Evolutionary conservation across 2,888 invertebrate species (phyloP).

Genomic region (Drosophila paramelanica): DNA sequence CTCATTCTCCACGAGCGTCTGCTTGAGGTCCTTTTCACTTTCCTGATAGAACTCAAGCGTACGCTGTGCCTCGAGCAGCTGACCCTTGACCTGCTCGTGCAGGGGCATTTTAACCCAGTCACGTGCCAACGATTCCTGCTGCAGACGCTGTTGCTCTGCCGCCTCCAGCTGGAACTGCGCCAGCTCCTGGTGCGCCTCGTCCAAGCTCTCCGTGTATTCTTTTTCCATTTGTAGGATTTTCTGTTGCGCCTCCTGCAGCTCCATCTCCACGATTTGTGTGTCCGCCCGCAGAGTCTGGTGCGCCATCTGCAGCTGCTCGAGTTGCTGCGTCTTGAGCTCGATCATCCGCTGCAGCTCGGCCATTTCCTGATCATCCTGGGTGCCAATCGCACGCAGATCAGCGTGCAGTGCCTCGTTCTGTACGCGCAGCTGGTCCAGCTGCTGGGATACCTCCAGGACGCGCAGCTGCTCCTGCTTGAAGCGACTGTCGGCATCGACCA

Average conservation of each 20-base stretch:
- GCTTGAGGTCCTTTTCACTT: slow-evolving; percentile 85
- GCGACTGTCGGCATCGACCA: slow-evolving; percentile 83
- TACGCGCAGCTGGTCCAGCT: slow-evolving; percentile 73
- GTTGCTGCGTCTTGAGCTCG: slow-evolving; percentile 50
- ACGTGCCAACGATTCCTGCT: slow-evolving; percentile 86
- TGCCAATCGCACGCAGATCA: slow-evolving; percentile 73
- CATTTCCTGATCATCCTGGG: slow-evolving; percentile 57
- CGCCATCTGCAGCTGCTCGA: slow-evolving; percentile 84
- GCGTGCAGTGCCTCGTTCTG: slow-evolving; percentile 78
- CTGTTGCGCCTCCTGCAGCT: slow-evolving; percentile 73
- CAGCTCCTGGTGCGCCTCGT: slow-evolving; percentile 72
- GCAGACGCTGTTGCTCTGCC: slow-evolving; percentile 71
- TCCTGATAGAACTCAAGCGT: slow-evolving; percentile 83
- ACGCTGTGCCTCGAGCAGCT: slow-evolving; percentile 85
- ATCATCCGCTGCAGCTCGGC: slow-evolving; percentile 45
- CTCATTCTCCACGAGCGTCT: slow-evolving; percentile 83
- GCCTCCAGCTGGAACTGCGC: slow-evolving; percentile 65
- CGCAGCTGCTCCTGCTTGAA: slow-evolving; percentile 82
- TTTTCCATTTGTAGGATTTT: slow-evolving; percentile 79
- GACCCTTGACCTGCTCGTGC: slow-evolving; percentile 86
- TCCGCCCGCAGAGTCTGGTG: slow-evolving; percentile 82
- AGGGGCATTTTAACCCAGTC: slow-evolving; percentile 87
- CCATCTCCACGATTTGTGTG: slow-evolving; percentile 76
- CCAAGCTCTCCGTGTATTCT: slow-evolving; percentile 71
- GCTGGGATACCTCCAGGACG: slow-evolving; percentile 72